Conservation (phyloP, 2,113 vertebrate species). For the Antechinus stuartii region DNA sequence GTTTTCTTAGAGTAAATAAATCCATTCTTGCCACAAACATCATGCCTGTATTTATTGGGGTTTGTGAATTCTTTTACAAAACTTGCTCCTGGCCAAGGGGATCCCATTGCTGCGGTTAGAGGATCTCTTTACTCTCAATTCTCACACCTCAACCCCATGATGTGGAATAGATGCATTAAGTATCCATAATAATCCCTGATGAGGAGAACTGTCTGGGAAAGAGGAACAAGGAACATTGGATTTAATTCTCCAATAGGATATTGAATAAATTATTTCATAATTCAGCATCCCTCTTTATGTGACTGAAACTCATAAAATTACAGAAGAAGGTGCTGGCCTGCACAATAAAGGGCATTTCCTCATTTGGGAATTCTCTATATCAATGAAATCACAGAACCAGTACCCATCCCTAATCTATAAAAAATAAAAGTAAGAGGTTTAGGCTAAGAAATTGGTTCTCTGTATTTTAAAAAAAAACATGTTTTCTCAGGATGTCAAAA, state of each 20-base stretch:
- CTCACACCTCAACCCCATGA: background rate
- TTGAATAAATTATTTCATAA: background rate
- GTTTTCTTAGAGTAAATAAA: too few species aligned
- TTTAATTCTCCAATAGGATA: background rate
- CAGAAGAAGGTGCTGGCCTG: too few species aligned
- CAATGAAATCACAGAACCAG: background rate
- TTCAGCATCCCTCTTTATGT: background rate
- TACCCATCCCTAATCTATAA: background rate
- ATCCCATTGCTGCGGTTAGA: too few species aligned
- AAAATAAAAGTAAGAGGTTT: background rate
- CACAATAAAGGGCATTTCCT: background rate
- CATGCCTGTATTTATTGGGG: too few species aligned
- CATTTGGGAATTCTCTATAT: background rate
- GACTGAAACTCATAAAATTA: background rate
- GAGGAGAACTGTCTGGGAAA: too few species aligned
- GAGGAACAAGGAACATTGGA: too few species aligned
- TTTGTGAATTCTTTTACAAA: too few species aligned
- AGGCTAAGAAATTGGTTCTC: background rate
- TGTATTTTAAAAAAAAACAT: background rate
- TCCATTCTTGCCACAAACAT: too few species aligned
- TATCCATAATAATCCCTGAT: too few species aligned
- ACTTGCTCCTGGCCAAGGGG: too few species aligned
- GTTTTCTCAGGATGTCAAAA: background rate
- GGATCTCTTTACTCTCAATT: too few species aligned
- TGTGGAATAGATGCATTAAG: too few species aligned